Base-by-base conservation (phyloP, 2,797 vertebrate genomes). In the Cichlasoma orientale region DNA sequence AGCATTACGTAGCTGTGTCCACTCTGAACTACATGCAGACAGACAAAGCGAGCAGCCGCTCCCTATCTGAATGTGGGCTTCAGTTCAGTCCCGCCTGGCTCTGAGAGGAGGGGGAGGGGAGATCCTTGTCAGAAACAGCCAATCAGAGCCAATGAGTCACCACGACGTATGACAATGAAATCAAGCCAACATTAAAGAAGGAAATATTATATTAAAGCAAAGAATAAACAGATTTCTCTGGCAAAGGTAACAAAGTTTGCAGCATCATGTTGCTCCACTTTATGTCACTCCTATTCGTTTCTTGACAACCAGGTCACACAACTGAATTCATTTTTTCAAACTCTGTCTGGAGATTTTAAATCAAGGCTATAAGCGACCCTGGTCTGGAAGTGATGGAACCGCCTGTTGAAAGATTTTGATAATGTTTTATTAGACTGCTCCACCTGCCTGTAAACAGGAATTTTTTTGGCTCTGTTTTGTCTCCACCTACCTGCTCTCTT, bases 11-110 rank as follows among this genome's bases (percentile, higher is more conserved):
- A 71, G 63, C 80, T 69, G 82, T 81, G 80, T 73, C 33, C 7
- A 23, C 78, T 84, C 80, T 58, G 88, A 83, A 72, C 79, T 50
- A 69, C 82, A 88, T 56, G 69, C 78, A 56, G 57, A 76, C 73
- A 85, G 78, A 90, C 91, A 88, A 89, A 94, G 91, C n/a, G 31
- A 85, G 84, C 72, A 85, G 91, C 59, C 47, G 21, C 79, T 83
- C 52, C 11, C 41, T 77, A 27, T 68, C 66, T 75, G 70, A 68
- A 76, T 75, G 63, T 81, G 77, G 36, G 78, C 82, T 25, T 36
- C 74, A 75, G 74, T 82, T n/a, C 74, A 53, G 50, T 56, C 25
- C 76, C 58, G 56, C 36, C 33, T n/a, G 21, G 25, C 38, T 78
- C 31, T 29, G 47, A 7, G 66, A 25, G 63, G 55, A 44, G 77